Percentiles rank a stretch among this genome's conserved stretches.
Evolutionary conservation across 2,797 vertebrate species (phyloP).

Genomic region (Myotis planiceps): DNA sequence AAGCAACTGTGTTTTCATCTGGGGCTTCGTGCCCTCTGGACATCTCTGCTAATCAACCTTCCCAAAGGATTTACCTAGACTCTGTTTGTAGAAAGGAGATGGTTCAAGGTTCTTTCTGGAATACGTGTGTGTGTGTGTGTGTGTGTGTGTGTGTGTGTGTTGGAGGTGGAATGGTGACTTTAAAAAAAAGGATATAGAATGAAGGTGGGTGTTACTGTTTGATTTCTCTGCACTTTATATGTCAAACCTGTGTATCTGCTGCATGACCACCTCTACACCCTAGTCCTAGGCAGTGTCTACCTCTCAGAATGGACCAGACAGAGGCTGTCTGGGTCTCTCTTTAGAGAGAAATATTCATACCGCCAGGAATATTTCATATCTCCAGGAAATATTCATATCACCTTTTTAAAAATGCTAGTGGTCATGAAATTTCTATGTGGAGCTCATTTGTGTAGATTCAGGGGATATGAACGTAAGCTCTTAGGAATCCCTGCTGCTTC

Average conservation of each 20-base stretch:
- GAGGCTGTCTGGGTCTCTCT: background rate
- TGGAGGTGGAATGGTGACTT: background rate
- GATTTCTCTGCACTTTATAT: background rate
- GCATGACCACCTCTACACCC: fast-evolving
- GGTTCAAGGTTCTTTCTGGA: background rate
- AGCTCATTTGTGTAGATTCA: background rate
- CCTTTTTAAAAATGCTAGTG: background rate
- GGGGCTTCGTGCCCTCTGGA: background rate
- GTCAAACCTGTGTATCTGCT: background rate
- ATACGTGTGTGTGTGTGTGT: background rate
- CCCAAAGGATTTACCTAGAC: background rate
- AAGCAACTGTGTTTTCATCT: background rate
- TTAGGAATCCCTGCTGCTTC: background rate
- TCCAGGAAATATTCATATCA: too few species aligned
- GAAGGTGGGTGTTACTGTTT: background rate
- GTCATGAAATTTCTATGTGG: background rate
- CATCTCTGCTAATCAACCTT: background rate
- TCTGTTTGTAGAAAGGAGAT: background rate
- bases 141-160: too few species aligned
- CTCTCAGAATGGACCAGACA: background rate
- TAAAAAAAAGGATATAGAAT: background rate
- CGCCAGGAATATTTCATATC: too few species aligned
- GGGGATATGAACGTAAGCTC: background rate
- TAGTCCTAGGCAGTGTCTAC: background rate
- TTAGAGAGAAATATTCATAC: background rate